Base-by-base conservation (phyloP, 2,888 invertebrate genomes). In the Pandemis corylana region DNA sequence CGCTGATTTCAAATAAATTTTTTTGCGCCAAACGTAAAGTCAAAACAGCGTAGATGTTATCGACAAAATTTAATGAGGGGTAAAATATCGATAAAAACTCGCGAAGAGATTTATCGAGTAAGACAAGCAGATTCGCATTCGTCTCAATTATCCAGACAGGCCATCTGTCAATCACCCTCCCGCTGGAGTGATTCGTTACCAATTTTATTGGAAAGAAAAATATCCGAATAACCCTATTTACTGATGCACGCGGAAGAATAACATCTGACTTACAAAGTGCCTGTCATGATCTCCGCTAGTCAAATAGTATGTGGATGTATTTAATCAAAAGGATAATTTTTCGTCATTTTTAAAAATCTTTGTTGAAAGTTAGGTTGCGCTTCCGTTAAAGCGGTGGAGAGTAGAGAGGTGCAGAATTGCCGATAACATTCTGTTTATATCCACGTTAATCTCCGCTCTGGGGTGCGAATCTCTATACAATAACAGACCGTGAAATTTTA, bases 121-220 rank as follows among this genome's bases (percentile, higher is more conserved):
- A 89, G 89, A 89, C 89, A 88, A 86, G 85, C 85, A 81, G 83
- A 84, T 80, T 85, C 89, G 79, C 90, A 93, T 94, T 89, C 90
- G 84, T 94, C 93, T 93, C 93, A 94, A 94, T 94, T 94, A 94
- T 85, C 78, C 76, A 83, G 94, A 93, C 93, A 87, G 93, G 87
- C 90, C 86, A 93, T 94, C 93, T 92, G 94, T 93, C 94, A 92
- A 92, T 94, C 94, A 90, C 84, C 75, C 80, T 90, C 94, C 91
- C 92, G 81, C 77, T 80, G 90, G 94, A 88, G 91, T 91, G 90
- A 93, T 93, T 90, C 89, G 90, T 88, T 89, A 89, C 87, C 83
- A 85, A 89, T 89, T 81, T 81, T 76, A 77, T 76, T 77, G 74
- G 68, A 77, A 79, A 80, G 78, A 76, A 81, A 80, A 74, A 66